Base-by-base conservation (phyloP, 2,113 vertebrate genomes). In the Corapipo altera region DNA sequence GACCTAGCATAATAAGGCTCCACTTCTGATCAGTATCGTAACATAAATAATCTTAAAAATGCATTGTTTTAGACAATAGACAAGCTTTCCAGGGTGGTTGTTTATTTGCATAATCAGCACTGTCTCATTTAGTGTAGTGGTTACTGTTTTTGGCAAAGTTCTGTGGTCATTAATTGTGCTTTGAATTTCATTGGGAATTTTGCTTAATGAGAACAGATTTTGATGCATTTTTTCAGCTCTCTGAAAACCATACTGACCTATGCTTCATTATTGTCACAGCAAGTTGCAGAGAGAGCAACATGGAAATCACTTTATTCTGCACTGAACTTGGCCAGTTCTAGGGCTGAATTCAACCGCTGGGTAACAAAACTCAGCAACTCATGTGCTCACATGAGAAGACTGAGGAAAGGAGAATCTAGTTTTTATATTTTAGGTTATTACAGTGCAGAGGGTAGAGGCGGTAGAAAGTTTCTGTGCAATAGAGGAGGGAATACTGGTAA, bases 171-270 rank as follows among this genome's bases (percentile, higher is more conserved):
- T 97, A 92, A 92, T 93, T 91, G 76, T 88, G 37, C 61, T 92
- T 93, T 88, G 66, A 78, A 88, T 80, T 91, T 96, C 51, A n/a
- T 41, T 75, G 65, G 73, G 44, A 89, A 85, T 91, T 96, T 92
- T 89, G 44, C 24, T 91, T 94, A 92, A 92, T 81, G 69, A 70
- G 78, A 85, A 69, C 37, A 88, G 62, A 77, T 92, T 93, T 71
- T 78, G 72, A 71, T 71, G 79, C 76, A 89, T 52, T 52, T 52
- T 52, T 52, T 52, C 86, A 96, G 64, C 51, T 79, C 67, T 91
- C 71, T 66, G 74, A 79, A 95, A 96, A 88, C 41, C 69, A 41
- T 28, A 54, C 61, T 4, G 1, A 55, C 39, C 46, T 48, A 43
- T 2, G 1, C 33, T 79, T 77, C 78, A 33, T 87, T 91, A 73